phyloP scores from a whole-genome alignment of 2,797 vertebrate species.

The Oryzias dopingdopingensis region DNA sequence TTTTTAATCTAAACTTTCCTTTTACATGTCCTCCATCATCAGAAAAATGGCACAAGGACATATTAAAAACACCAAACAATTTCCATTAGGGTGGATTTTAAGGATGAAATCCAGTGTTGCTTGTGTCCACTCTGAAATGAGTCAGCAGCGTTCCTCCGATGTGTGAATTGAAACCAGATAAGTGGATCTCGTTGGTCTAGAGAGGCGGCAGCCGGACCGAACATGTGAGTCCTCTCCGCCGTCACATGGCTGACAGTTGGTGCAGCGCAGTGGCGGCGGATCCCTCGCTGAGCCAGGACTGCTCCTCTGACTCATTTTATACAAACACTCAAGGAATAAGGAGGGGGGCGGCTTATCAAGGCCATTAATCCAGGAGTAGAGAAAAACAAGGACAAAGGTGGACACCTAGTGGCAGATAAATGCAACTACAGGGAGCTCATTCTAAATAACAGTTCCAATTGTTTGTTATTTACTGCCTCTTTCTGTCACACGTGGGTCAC shows the following conservation, averaged over 20 bases:
- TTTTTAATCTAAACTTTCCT: too few species aligned
- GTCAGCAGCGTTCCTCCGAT: too few species aligned
- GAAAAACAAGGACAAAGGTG: not conserved
- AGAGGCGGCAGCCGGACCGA: not conserved
- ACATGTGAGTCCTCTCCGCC: not conserved
- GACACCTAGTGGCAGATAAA: slow-evolving; percentile 18
- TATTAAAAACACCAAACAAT: too few species aligned
- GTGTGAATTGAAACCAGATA: too few species aligned
- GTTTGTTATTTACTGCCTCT: not conserved
- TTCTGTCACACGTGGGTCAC: too few species aligned
- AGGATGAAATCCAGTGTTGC: too few species aligned
- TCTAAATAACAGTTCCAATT: not conserved
- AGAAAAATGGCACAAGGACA: too few species aligned
- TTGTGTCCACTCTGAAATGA: too few species aligned
- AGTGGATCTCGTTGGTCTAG: too few species aligned
- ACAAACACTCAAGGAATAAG: not conserved
- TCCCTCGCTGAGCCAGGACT: not conserved
- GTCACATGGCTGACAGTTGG: not conserved
- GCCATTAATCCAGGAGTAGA: not conserved
- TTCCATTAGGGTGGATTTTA: too few species aligned
- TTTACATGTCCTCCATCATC: too few species aligned
- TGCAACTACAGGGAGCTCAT: slow-evolving; percentile 7
- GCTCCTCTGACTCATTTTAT: not conserved
- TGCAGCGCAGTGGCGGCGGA: not conserved
- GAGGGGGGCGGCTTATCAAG: not conserved